Conservation (phyloP, 64 coral and sea anemone genomes). For the Cladopsammia gracilis region DNA sequence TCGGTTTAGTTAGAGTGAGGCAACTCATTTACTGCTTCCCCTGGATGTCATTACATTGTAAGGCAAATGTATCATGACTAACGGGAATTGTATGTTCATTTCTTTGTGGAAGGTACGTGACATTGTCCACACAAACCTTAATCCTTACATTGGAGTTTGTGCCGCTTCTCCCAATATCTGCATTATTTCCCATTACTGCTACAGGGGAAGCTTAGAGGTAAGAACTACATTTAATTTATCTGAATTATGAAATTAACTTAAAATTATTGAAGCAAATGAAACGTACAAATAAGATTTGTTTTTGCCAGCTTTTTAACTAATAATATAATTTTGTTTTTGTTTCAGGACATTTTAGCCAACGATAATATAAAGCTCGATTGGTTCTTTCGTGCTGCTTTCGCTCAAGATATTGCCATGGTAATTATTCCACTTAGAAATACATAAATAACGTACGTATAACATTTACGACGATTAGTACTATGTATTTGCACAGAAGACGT, state of each 20-base stretch:
- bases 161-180: slow-evolving; percentile 59
- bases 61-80: background rate
- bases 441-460: too few relatives aligned
- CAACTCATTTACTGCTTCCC: too few relatives aligned
- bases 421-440: background rate
- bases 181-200: slow-evolving; percentile 79
- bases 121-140: slow-evolving; percentile 74
- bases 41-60: too few relatives aligned
- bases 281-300: too few relatives aligned
- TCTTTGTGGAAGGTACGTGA: slow-evolving; percentile 64
- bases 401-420: slow-evolving; percentile 83
- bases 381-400: slow-evolving; percentile 82
- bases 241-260: too few relatives aligned
- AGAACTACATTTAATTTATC: background rate
- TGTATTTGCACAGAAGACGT: too few relatives aligned
- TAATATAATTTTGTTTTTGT: background rate
- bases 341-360: slow-evolving; percentile 80
- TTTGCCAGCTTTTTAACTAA: background rate
- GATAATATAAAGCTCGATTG: slow-evolving; percentile 85
- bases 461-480: too few relatives aligned
- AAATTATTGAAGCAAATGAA: too few relatives aligned
- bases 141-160: slow-evolving; percentile 78
- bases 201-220: slow-evolving; percentile 85
- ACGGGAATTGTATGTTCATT: background rate
- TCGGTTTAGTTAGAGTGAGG: too few relatives aligned